A percentile compares a stretch with the other conserved stretches of the same genome.
Conservation (phyloP, 2,797 vertebrate genomes). For the Mus caroli region DNA sequence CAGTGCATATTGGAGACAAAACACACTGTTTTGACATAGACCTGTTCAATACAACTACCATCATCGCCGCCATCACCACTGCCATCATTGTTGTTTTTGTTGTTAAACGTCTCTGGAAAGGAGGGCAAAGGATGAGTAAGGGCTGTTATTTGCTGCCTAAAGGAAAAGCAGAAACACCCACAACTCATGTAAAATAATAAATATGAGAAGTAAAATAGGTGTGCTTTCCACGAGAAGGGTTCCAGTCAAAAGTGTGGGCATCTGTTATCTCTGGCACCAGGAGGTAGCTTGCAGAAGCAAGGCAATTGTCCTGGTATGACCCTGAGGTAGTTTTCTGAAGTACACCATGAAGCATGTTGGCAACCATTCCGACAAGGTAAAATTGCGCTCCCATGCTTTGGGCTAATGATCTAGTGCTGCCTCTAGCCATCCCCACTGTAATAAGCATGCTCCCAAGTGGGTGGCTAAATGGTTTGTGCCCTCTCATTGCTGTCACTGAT, state of each 20-base stretch:
- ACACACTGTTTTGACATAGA: not conserved
- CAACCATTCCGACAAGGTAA: conserved; percentile 2
- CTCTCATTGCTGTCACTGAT: not conserved
- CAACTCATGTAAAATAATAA: conserved; percentile 18
- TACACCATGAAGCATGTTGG: not conserved
- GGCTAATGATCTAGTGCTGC: not conserved
- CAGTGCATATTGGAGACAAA: not conserved
- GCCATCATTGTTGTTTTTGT: not conserved
- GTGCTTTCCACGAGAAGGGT: not conserved
- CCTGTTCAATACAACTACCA: not conserved
- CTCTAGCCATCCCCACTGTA: not conserved
- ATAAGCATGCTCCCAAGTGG: not conserved
- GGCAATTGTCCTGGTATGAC: not conserved
- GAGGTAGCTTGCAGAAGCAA: not conserved
- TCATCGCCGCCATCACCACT: too few relatives aligned
- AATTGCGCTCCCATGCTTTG: not conserved
- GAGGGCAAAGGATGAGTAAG: not conserved
- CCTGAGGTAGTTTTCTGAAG: conserved; percentile 4
- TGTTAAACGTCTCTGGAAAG: not conserved
- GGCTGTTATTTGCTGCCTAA: not conserved
- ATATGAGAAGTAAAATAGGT: conserved; percentile 4
- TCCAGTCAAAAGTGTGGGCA: not conserved
- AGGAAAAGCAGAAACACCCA: not conserved
- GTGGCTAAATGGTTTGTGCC: not conserved
- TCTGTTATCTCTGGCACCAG: not conserved